These are phyloP conservation scores for Petrocephalus zakoni DNA, from an alignment of 2,113 vertebrate genomes.

Conservation along the genomic window DNA sequence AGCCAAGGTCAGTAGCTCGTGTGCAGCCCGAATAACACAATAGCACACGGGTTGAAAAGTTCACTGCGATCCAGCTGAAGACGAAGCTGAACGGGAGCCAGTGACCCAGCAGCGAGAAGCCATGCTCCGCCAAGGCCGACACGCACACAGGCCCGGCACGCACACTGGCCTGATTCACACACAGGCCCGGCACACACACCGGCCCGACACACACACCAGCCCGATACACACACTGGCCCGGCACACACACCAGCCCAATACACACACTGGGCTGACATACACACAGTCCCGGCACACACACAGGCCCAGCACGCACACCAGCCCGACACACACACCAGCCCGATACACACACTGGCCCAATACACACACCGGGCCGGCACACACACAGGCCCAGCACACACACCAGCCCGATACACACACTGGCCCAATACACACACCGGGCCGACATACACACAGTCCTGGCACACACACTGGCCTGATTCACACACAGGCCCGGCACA, in stretches of 20 bases:
- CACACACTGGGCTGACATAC: slow-evolving; percentile 10
- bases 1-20: slow-evolving; percentile 55
- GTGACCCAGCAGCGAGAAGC: background rate
- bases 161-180: background rate
- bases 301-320: background rate
- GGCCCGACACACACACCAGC: background rate
- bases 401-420: too few relatives aligned
- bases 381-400: too few relatives aligned
- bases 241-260: background rate
- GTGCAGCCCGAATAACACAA: slow-evolving; percentile 38
- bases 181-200: background rate
- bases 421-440: too few relatives aligned
- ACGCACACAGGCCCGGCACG: background rate
- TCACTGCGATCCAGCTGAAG: slow-evolving; percentile 34
- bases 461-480: too few relatives aligned
- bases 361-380: too few relatives aligned
- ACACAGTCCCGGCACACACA: background rate
- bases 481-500: too few relatives aligned
- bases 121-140: background rate
- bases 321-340: background rate
- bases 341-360: background rate
- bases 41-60: slow-evolving; percentile 48
- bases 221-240: background rate
- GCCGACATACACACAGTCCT: too few relatives aligned
- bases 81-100: background rate